Evolutionary conservation across 2,888 invertebrate genomes (phyloP).

Genomic region (Scaptodrosophila latifasciaeformis): DNA sequence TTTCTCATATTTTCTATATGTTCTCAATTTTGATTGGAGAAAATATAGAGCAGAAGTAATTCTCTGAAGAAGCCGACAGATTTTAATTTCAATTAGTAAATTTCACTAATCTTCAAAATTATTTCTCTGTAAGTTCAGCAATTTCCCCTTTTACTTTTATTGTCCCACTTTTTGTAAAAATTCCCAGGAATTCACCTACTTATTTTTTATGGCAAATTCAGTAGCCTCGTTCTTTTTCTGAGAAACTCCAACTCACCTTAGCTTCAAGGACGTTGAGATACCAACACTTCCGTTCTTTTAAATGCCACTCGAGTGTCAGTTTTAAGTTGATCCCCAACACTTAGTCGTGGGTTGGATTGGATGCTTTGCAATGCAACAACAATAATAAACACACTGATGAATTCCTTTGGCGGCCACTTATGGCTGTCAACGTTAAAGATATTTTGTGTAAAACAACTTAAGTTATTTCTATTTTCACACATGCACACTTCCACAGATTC

Average conservation of each 20-base stretch:
- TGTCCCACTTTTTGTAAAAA: too few relatives aligned
- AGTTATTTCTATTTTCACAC: slow-evolving; percentile 56
- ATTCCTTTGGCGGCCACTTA: slow-evolving; percentile 35
- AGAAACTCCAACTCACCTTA: slow-evolving; percentile 55
- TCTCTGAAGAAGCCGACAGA: too few relatives aligned
- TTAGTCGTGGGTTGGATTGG: neutral
- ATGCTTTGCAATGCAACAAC: neutral
- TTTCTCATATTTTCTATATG: too few relatives aligned
- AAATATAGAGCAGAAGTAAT: too few relatives aligned
- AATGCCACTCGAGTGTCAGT: slow-evolving; percentile 25
- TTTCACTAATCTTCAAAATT: too few relatives aligned
- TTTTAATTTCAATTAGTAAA: too few relatives aligned
- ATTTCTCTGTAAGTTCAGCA: too few relatives aligned
- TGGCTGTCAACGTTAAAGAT: slow-evolving; percentile 51
- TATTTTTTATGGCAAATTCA: slow-evolving; percentile 9
- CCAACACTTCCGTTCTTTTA: slow-evolving; percentile 26
- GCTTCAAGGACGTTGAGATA: slow-evolving; percentile 56
- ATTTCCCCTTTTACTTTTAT: too few relatives aligned
- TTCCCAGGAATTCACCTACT: too few relatives aligned
- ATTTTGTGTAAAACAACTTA: slow-evolving; percentile 49
- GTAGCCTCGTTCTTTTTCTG: too few relatives aligned
- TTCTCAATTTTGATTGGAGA: too few relatives aligned
- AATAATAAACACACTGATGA: neutral
- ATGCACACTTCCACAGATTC: slow-evolving; percentile 21
- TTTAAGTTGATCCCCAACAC: neutral